Evolutionary conservation across 2,113 vertebrate species (phyloP).

Genomic region (Bungarus multicinctus): DNA sequence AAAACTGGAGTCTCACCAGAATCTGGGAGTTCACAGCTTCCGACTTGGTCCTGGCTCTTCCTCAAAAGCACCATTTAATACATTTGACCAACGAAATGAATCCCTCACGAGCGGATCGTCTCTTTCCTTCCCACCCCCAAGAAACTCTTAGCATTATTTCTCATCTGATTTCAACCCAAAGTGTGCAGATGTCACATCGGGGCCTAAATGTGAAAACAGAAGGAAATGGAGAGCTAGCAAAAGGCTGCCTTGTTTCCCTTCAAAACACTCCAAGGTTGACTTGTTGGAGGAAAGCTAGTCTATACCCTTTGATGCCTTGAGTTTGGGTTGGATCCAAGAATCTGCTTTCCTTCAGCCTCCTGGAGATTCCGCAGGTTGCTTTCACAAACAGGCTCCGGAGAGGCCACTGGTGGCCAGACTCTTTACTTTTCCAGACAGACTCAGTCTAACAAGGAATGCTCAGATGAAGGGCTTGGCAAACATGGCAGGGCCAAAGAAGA

Average conservation of each 20-base stretch:
- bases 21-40: background rate
- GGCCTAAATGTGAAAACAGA: fast-evolving
- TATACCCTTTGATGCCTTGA: background rate
- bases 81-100: conserved; percentile 1
- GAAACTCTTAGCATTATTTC: background rate
- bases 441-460: background rate
- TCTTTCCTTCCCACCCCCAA: conserved; percentile 17
- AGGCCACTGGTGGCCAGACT: background rate
- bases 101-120: conserved; percentile 10
- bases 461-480: background rate
- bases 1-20: conserved; percentile 28
- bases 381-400: background rate
- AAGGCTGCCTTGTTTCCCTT: fast-evolving
- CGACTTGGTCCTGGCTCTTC: conserved; percentile 40
- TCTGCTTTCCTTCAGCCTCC: fast-evolving
- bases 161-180: background rate
- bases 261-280: background rate
- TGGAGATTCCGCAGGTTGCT: background rate
- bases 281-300: background rate
- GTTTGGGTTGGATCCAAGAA: background rate
- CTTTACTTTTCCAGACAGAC: background rate
- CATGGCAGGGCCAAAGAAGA: background rate
- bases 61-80: conserved; percentile 58
- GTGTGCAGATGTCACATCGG: background rate
- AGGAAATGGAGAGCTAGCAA: background rate